Evolutionary conservation across 2,888 invertebrate species (phyloP), one percentile per base, ranked within the genome.

Genomic region (Polydrusus cervinus): DNA sequence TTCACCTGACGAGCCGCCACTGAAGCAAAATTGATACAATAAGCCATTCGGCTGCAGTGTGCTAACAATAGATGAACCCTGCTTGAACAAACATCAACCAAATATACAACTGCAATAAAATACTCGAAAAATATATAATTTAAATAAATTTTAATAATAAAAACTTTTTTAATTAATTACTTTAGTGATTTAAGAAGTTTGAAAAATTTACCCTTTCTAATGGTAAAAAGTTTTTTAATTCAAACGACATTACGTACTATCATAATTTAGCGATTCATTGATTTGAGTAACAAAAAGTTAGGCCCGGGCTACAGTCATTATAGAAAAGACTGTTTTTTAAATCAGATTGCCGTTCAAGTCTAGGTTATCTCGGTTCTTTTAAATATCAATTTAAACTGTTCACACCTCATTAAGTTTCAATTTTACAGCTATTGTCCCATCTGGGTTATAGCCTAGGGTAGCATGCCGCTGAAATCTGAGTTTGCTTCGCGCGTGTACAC

Each of bases 401-500:
- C 84, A 87, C 87, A 87, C 86, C 86, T 87, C 87, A 87, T 87
- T 87, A 86, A 87, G 84, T 87, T 87, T 86, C 87, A 87, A 87
- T 87, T 87, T 87, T 87, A 87, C 87, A 87, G 87, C 87, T 86
- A 87, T 87, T 87, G 87, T 87, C 87, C 87, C 87, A 87, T 87
- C 85, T 87, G 86, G 87, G 86, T 87, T 87, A 87, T 84, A 84
- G 85, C 86, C 85, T 81, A 81, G 84, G 85, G 86, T 83, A 82
- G 85, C 85, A 84, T 87, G 86, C 86, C 85, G 85, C 84, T 83
- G 86, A 86, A 86, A 86, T 85, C 84, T 77, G 62, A 78, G 70
- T 65, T 83, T 81, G 82, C 81, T 83, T 81, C 83, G 72, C 75
- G 71, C 68, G 72, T 72, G 64, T 61, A 75, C 68, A 75, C 71